These are phyloP conservation scores for Coenonympha glycerion DNA, from an alignment of 2,888 invertebrate genomes.

Conservation along the genomic window DNA sequence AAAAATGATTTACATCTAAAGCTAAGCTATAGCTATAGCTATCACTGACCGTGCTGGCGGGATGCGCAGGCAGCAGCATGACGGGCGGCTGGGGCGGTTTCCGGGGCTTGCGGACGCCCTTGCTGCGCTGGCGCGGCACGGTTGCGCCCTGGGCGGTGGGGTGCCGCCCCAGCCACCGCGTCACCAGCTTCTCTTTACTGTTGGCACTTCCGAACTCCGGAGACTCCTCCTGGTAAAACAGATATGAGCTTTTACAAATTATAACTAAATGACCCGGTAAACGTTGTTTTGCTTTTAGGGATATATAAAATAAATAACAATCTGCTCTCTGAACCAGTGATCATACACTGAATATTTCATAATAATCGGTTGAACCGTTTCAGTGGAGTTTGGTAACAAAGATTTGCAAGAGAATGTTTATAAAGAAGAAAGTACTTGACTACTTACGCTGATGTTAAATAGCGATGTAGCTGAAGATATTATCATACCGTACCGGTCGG, in stretches of 20 bases:
- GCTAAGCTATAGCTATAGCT: background rate
- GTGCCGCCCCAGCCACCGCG: conserved; percentile 75
- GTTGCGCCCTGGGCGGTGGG: conserved; percentile 43
- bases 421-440: too few relatives aligned
- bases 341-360: too few relatives aligned
- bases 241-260: background rate
- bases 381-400: too few relatives aligned
- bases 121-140: conserved; percentile 28
- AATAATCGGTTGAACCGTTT: too few relatives aligned
- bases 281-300: too few relatives aligned
- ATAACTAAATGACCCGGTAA: background rate
- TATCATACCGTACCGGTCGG: too few relatives aligned
- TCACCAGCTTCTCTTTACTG: conserved; percentile 74
- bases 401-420: too few relatives aligned
- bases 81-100: conserved; percentile 49
- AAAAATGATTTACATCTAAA: too few relatives aligned
- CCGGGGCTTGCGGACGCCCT: conserved; percentile 51
- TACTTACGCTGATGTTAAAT: too few relatives aligned
- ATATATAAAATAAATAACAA: too few relatives aligned
- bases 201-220: conserved; percentile 64
- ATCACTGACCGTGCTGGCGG: conserved; percentile 62
- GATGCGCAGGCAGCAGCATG: conserved; percentile 61
- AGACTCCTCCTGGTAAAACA: conserved; percentile 39
- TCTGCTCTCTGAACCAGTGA: too few relatives aligned
- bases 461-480: too few relatives aligned